A percentile compares a stretch with the other conserved stretches of the same genome.
Conservation (phyloP, 2,888 invertebrate species). For the Lamellibrachia satsuma region DNA sequence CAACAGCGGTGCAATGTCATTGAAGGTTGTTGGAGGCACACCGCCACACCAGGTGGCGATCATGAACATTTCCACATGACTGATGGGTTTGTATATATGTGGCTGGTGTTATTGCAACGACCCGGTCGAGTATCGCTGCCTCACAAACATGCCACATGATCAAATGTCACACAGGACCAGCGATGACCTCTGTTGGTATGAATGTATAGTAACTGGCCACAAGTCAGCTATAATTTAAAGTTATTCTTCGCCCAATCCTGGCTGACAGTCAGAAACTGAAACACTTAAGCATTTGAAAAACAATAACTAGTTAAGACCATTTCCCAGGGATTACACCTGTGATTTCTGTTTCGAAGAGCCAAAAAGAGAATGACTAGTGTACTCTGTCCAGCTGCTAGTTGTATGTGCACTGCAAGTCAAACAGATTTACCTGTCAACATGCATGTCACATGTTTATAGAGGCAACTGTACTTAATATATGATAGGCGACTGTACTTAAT, state of each 20-base stretch:
- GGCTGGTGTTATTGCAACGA: neutral
- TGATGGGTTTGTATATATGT: conserved; percentile 1
- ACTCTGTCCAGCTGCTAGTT: neutral
- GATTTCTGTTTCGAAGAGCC: neutral
- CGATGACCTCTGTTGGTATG: neutral
- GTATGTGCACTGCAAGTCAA: neutral
- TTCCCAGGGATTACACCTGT: neutral
- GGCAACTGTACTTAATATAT: neutral
- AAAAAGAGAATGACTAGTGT: neutral
- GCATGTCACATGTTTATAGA: neutral
- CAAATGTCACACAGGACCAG: neutral
- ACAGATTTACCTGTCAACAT: neutral
- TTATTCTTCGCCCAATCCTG: neutral
- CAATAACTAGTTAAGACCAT: neutral
- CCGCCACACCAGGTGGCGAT: neutral
- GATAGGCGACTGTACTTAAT: neutral
- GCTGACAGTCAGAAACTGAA: neutral
- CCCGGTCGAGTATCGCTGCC: neutral
- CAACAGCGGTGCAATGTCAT: conserved; percentile 1
- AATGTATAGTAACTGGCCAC: neutral
- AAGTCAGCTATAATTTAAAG: neutral
- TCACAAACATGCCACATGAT: neutral
- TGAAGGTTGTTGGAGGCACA: neutral
- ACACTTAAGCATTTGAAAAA: neutral
- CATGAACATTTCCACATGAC: neutral